Percentiles rank a stretch among this genome's conserved stretches.
These are phyloP conservation scores for Denticeps clupeoides DNA, from an alignment of 2,797 vertebrate genomes.

Conservation along the genomic window DNA sequence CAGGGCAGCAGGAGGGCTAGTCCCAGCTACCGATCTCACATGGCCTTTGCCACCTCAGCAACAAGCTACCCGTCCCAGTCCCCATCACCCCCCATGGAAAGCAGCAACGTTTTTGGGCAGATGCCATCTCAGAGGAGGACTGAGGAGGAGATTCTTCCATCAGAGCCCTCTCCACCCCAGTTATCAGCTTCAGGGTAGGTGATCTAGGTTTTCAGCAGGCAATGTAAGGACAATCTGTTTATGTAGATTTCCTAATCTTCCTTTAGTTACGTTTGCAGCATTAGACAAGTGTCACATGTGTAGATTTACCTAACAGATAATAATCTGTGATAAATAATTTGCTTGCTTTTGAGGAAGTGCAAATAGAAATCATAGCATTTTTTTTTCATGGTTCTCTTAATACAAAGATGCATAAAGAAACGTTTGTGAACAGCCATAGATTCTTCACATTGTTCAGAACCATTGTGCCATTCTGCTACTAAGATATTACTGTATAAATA, in stretches of 20 bases:
- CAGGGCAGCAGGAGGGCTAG: slow-evolving; percentile 66
- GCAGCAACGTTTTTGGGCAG: slow-evolving; percentile 84
- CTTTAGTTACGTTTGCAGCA: too few species aligned
- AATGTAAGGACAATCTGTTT: not conserved
- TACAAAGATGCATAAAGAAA: too few species aligned
- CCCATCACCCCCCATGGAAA: slow-evolving; percentile 74
- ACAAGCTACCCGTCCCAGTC: slow-evolving; percentile 78
- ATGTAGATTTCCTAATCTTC: too few species aligned
- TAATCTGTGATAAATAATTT: slow-evolving; percentile 3
- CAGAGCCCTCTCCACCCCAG: slow-evolving; percentile 81
- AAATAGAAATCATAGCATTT: slow-evolving; percentile 5
- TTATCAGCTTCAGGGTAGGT: slow-evolving; percentile 97
- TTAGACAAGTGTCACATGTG: too few species aligned
- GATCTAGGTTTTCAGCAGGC: slow-evolving; percentile 49
- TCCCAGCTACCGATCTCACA: slow-evolving; percentile 72
- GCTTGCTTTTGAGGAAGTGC: not conserved
- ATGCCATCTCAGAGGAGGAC: slow-evolving; percentile 79
- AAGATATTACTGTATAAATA: too few species aligned
- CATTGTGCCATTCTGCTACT: slow-evolving; percentile 36
- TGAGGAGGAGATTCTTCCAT: slow-evolving; percentile 86
- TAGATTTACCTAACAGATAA: too few species aligned
- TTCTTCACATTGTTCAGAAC: slow-evolving; percentile 23
- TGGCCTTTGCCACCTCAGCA: slow-evolving; percentile 81
- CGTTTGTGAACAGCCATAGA: slow-evolving; percentile 21
- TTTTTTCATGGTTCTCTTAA: slow-evolving; percentile 16